Percentiles rank a stretch among this genome's conserved stretches.
Evolutionary conservation across 2,797 vertebrate genomes (phyloP).

Genomic region (Diceros bicornis): DNA sequence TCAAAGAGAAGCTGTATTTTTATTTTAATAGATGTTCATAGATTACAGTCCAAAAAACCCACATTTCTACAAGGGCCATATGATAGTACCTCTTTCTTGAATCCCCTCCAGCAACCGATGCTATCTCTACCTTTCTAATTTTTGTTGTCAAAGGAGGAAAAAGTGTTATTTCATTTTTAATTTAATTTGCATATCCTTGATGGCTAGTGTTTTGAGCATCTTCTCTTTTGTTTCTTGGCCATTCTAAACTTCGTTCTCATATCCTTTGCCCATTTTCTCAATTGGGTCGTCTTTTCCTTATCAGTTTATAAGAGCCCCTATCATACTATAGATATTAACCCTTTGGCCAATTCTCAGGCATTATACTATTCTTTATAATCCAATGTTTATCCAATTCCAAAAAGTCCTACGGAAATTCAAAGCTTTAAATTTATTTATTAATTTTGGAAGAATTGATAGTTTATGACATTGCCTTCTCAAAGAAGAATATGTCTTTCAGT

Average conservation of each 20-base stretch:
- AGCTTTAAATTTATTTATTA: background rate
- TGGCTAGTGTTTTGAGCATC: background rate
- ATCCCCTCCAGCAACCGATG: background rate
- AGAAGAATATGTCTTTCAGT: slow-evolving; percentile 17
- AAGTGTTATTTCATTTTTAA: background rate
- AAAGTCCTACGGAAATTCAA: background rate
- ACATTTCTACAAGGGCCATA: background rate
- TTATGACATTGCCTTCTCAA: background rate
- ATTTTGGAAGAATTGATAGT: slow-evolving; percentile 6
- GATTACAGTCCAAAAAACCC: background rate
- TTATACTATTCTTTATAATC: slow-evolving; percentile 30
- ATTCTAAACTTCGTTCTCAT: slow-evolving; percentile 5
- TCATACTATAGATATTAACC: background rate
- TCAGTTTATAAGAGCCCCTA: background rate
- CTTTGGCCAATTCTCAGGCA: background rate
- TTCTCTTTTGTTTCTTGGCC: background rate
- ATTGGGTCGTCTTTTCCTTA: background rate
- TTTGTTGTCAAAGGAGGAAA: background rate
- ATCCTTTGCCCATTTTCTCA: background rate
- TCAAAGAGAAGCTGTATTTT: background rate
- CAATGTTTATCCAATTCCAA: background rate
- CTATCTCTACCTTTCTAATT: background rate
- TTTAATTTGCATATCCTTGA: background rate
- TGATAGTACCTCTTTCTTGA: background rate
- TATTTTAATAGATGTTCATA: background rate